Evolutionary conservation across 2,888 invertebrate genomes (phyloP).

Genomic region (Chrysopilus asiliformis): DNA sequence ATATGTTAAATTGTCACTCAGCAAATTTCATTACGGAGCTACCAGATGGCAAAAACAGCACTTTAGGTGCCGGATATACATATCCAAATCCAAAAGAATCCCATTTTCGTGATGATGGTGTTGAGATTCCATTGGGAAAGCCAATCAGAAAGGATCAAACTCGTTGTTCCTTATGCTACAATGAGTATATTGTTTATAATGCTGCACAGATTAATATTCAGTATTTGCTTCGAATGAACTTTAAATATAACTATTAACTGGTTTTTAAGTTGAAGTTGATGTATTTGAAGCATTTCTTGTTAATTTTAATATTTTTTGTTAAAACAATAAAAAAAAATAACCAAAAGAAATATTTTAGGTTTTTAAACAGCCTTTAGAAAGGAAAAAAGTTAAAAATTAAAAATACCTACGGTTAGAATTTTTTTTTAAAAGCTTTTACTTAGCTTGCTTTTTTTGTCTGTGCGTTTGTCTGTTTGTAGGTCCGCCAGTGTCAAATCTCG

Average conservation of each 20-base stretch:
- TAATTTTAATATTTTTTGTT: too few relatives aligned
- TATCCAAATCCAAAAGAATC: conserved; percentile 60
- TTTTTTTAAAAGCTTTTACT: too few relatives aligned
- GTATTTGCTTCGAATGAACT: conserved; percentile 76
- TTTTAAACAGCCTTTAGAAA: too few relatives aligned
- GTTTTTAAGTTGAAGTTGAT: too few relatives aligned
- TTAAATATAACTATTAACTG: conserved; percentile 59
- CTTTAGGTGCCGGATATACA: conserved; percentile 75
- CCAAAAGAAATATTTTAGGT: too few relatives aligned
- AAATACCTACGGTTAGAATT: too few relatives aligned
- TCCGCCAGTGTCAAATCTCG: too few relatives aligned
- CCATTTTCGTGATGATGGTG: conserved; percentile 51
- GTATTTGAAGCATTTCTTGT: too few relatives aligned
- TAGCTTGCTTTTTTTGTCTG: too few relatives aligned
- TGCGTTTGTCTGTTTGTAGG: too few relatives aligned
- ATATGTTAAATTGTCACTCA: conserved; percentile 63
- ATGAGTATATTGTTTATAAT: conserved; percentile 96
- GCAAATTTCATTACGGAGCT: conserved; percentile 66
- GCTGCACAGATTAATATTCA: conserved; percentile 84
- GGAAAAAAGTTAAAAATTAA: too few relatives aligned
- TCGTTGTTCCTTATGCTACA: conserved; percentile 59
- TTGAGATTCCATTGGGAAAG: conserved; percentile 65
- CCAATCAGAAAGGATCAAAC: conserved; percentile 37
- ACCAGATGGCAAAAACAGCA: conserved; percentile 74
- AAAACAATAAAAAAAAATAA: too few relatives aligned